Conservation (phyloP, 2,888 invertebrate species). For the Chalcis sispes region DNA sequence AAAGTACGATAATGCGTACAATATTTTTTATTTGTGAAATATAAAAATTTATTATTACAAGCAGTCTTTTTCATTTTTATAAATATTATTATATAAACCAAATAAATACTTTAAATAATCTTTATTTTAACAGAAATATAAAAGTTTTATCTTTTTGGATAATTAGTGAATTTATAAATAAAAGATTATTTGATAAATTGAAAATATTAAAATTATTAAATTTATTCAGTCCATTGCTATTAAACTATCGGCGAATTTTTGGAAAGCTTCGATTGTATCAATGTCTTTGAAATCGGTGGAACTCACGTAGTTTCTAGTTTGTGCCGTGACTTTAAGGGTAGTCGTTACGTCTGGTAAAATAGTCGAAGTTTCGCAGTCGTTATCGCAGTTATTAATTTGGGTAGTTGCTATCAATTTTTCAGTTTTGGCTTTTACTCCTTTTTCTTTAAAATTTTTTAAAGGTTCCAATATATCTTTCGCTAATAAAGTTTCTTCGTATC, state of each 20-base stretch:
- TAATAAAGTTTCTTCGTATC: conserved; percentile 62
- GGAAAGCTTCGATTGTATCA: conserved; percentile 68
- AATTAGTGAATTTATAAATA: not conserved
- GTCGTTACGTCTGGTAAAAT: conserved; percentile 26
- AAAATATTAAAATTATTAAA: not conserved
- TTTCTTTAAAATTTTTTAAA: conserved; percentile 29
- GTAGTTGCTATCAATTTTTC: conserved; percentile 57
- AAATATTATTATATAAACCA: conserved; percentile 11
- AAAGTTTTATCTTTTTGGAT: too few relatives aligned
- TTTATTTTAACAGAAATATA: not conserved
- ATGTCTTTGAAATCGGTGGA: conserved; percentile 58
- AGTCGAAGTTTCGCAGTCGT: conserved; percentile 6
- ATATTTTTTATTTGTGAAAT: conserved; percentile 56
- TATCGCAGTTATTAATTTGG: conserved; percentile 39
- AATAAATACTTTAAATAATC: too few relatives aligned
- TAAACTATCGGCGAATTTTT: conserved; percentile 67
- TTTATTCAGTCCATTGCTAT: conserved; percentile 61
- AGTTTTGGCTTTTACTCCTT: conserved; percentile 57
- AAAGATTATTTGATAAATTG: not conserved
- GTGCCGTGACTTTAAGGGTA: conserved; percentile 21
- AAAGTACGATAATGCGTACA: conserved; percentile 46
- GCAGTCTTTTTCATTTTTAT: conserved; percentile 29
- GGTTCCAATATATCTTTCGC: conserved; percentile 46
- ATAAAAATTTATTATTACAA: conserved; percentile 50
- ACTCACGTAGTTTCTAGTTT: conserved; percentile 1